Conservation (phyloP, 2,113 vertebrate genomes). For the Melanotaenia duboulayi region DNA sequence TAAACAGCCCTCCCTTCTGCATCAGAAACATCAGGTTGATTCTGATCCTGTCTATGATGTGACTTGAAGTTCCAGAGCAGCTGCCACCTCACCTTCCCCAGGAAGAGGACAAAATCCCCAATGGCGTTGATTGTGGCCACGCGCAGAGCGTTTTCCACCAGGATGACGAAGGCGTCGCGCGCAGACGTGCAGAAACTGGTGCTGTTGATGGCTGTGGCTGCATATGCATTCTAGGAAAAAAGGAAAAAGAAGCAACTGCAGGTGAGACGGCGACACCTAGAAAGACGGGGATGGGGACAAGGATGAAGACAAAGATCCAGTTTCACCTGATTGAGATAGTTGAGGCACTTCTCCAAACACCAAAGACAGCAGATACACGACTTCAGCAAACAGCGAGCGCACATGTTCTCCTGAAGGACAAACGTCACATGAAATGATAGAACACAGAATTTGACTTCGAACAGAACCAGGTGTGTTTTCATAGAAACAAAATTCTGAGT, state of each 20-base stretch:
- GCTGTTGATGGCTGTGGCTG: slow-evolving; percentile 98
- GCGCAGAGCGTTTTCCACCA: slow-evolving; percentile 96
- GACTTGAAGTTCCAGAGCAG: too few relatives aligned
- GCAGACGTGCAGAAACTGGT: slow-evolving; percentile 99
- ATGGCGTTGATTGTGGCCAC: slow-evolving; percentile 97
- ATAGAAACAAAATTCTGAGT: slow-evolving; percentile 1
- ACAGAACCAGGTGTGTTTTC: not conserved
- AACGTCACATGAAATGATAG: not conserved
- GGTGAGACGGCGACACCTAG: not conserved
- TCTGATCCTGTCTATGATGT: too few relatives aligned
- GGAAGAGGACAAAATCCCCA: slow-evolving; percentile 96
- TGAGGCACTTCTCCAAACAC: slow-evolving; percentile 99
- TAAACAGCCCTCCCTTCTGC: too few relatives aligned
- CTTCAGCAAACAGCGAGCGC: slow-evolving; percentile 94
- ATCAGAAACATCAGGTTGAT: too few relatives aligned
- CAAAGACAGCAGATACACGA: slow-evolving; percentile 98
- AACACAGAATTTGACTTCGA: not conserved
- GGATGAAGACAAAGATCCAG: too few relatives aligned
- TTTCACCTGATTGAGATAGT: slow-evolving; percentile 96
- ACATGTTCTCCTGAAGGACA: slow-evolving; percentile 90
- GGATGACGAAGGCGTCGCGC: slow-evolving; percentile 95
- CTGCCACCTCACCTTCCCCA: slow-evolving; percentile 92
- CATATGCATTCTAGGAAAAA: slow-evolving; percentile 91
- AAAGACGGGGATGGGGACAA: too few relatives aligned
- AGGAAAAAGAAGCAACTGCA: not conserved